Base-by-base conservation (phyloP, 2,113 vertebrate species). In the Canis aureus region DNA sequence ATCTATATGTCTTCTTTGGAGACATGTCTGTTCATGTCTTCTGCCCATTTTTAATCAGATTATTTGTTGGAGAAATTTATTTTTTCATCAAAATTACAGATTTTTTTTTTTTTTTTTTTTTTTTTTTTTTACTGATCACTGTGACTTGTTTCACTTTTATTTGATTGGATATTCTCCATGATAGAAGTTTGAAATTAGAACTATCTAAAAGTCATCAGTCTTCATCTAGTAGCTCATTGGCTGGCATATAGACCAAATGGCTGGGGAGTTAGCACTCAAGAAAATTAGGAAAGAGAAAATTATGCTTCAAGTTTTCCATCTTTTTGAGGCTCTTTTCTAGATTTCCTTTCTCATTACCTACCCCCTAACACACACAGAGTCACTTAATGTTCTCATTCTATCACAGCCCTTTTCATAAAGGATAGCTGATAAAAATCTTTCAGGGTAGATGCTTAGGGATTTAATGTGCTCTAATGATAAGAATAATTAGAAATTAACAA, bases 11-110 rank as follows among this genome's bases (percentile, higher is more conserved):
- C 13, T 9, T 76, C 8, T 27, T 51, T 76, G 43, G 25, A 51
- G 73, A 76, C 49, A 76, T 76, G 25, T 49, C 43, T 76, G 23
- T 76, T 76, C 25, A 76, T 76, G 43, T 76, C 43, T 76, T 76
- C 73, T 76, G 73, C 43, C 73, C 25, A 51, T 51, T 51, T 76
- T 76, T 51, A 27, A 49, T 29, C 51, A 43, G 73, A 76, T 76
- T 76, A 51, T 76, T 64, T 51, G 7, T 27, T 90, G 64, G 92
- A 95, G 97, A 98, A 98, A 94, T 97, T 49, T 43, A 94, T 97
- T 94, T 98, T 98, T 97, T 73, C 35, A 53, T 3, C 73, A 81
- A 92, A 97, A 97, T 29, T 20, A 94, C 20, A 87, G n/a, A 66
- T 57, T 64, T 85, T 32, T 3, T 87, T 43, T 43, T 43, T 43